phyloP scores from a whole-genome alignment of 2,113 vertebrate species.

The Microtus oregoni region DNA sequence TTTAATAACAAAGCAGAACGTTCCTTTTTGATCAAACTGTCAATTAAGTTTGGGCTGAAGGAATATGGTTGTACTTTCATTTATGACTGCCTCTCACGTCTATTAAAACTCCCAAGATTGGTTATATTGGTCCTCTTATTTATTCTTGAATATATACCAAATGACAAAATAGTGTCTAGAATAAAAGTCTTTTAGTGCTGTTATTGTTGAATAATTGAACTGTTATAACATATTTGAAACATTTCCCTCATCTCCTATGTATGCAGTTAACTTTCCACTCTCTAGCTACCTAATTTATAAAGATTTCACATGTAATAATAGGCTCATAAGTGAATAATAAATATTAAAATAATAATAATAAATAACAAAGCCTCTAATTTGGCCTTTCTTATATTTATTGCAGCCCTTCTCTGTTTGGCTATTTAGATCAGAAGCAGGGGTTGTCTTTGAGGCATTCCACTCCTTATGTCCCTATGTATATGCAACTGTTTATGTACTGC shows the following conservation, averaged over 20 bases:
- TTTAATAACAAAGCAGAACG: not conserved
- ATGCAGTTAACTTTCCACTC: not conserved
- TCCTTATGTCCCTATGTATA: not conserved
- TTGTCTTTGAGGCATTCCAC: not conserved
- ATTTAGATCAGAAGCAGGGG: not conserved
- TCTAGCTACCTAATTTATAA: not conserved
- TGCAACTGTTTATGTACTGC: not conserved
- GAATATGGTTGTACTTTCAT: not conserved
- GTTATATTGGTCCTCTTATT: not conserved
- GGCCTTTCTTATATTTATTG: not conserved
- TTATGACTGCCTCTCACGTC: not conserved
- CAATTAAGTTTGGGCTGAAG: constrained; percentile 5
- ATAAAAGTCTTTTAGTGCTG: not conserved
- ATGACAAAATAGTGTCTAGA: not conserved
- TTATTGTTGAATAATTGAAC: not conserved
- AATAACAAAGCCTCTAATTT: no score
- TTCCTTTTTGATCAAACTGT: not conserved
- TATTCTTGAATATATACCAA: not conserved
- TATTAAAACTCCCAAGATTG: not conserved
- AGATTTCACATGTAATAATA: accelerated
- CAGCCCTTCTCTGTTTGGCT: not conserved
- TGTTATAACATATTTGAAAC: not conserved
- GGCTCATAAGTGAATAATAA: not conserved
- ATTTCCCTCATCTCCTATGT: not conserved
- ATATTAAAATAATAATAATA: no score